phyloP scores from a whole-genome alignment of 2,888 invertebrate species.

The Troides oblongomaculatus region DNA sequence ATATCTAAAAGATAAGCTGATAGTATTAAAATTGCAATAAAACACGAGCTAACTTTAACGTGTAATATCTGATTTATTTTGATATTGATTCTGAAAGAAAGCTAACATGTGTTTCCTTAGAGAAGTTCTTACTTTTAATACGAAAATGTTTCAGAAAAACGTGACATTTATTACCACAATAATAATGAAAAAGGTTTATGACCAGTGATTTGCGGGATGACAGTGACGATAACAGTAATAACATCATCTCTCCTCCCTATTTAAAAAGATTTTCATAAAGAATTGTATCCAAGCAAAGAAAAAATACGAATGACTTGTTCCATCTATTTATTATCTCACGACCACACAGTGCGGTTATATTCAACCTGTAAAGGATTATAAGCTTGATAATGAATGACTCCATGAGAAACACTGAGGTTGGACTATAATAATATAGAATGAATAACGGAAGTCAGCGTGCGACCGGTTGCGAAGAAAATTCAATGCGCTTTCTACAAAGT shows the following conservation, averaged over 20 bases:
- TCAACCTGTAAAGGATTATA: conserved; percentile 1
- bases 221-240: not conserved
- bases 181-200: too few species aligned
- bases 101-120: too few species aligned
- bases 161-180: too few species aligned
- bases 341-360: not conserved
- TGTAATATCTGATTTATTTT: too few species aligned
- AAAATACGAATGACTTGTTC: not conserved
- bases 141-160: too few species aligned
- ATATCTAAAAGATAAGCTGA: too few species aligned
- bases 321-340: not conserved
- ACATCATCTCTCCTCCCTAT: not conserved
- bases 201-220: too few species aligned
- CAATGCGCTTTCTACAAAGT: conserved; percentile 58
- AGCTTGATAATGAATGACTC: conserved; percentile 7
- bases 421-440: conserved; percentile 13
- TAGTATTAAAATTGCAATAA: too few species aligned
- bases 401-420: conserved; percentile 1
- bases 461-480: conserved; percentile 66
- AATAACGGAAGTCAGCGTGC: conserved; percentile 21
- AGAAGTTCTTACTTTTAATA: too few species aligned
- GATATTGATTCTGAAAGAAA: too few species aligned
- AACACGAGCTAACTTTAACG: too few species aligned
- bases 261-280: not conserved
- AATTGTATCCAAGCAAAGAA: not conserved